Percentiles rank a stretch among this genome's conserved stretches.
Conservation (phyloP, 2,113 vertebrate genomes). For the Oenanthe oenanthe region DNA sequence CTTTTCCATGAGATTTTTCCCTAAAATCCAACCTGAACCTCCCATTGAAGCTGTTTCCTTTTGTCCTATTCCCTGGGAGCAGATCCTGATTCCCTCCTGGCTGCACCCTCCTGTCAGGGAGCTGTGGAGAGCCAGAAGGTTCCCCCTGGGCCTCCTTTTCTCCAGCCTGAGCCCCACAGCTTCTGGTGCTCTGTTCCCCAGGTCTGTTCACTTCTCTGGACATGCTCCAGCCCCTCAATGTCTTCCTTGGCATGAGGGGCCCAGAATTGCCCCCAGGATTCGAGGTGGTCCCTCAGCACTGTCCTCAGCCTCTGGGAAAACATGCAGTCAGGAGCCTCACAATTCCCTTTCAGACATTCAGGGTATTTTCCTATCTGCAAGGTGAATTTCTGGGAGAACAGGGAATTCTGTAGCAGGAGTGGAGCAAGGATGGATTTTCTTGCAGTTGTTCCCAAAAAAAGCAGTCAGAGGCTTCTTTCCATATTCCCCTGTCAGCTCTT, state of each 20-base stretch:
- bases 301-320: rapidly evolving
- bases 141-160: neutral
- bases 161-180: neutral
- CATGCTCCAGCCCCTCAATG: neutral
- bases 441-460: neutral
- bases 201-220: neutral
- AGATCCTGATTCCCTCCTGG: neutral
- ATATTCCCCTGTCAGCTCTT: neutral
- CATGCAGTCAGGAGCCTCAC: neutral
- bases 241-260: neutral
- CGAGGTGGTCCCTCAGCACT: neutral
- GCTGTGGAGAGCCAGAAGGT: neutral
- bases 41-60: neutral
- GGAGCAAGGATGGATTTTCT: neutral
- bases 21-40: neutral
- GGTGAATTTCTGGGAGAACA: neutral
- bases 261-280: neutral
- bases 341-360: neutral
- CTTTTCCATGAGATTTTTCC: neutral
- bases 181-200: neutral
- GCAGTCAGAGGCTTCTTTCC: neutral
- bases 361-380: neutral
- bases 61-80: neutral
- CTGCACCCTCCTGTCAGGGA: neutral
- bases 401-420: neutral